Percentiles rank a stretch among this genome's conserved stretches.
These are phyloP conservation scores for Lasioglossum oenotherae DNA, from an alignment of 2,888 invertebrate species.

Conservation along the genomic window DNA sequence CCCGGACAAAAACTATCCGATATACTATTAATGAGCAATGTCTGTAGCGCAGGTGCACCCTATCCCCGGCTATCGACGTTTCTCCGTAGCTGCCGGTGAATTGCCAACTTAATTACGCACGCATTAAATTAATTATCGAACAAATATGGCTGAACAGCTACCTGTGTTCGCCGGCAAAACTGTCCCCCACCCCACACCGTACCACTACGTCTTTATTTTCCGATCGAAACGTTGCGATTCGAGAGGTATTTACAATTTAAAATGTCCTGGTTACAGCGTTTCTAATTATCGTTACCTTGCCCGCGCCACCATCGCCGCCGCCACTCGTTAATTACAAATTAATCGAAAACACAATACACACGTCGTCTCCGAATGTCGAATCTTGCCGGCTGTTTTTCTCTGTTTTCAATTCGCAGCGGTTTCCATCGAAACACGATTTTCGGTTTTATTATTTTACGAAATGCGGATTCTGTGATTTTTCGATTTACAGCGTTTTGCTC, in stretches of 20 bases:
- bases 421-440: constrained; percentile 11
- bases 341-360: neutral
- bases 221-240: neutral
- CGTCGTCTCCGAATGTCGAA: neutral
- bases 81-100: constrained; percentile 16
- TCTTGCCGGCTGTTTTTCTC: neutral
- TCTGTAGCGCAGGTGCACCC: constrained; percentile 28
- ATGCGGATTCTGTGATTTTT: neutral
- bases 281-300: neutral
- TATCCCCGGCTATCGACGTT: constrained; percentile 45
- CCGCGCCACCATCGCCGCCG: neutral
- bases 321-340: constrained; percentile 25
- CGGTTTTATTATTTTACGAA: neutral
- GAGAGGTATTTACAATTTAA: neutral
- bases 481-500: neutral
- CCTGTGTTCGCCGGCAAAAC: neutral
- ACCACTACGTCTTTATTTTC: neutral
- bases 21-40: constrained; percentile 42
- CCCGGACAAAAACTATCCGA: constrained; percentile 41
- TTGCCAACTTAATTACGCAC: constrained; percentile 43
- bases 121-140: constrained; percentile 55
- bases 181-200: neutral
- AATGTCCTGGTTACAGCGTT: neutral
- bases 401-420: constrained; percentile 30
- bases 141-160: constrained; percentile 10